A percentile compares a stretch with the other conserved stretches of the same genome.
phyloP scores from a whole-genome alignment of 2,888 invertebrate species.

The Drosophila testacea region DNA sequence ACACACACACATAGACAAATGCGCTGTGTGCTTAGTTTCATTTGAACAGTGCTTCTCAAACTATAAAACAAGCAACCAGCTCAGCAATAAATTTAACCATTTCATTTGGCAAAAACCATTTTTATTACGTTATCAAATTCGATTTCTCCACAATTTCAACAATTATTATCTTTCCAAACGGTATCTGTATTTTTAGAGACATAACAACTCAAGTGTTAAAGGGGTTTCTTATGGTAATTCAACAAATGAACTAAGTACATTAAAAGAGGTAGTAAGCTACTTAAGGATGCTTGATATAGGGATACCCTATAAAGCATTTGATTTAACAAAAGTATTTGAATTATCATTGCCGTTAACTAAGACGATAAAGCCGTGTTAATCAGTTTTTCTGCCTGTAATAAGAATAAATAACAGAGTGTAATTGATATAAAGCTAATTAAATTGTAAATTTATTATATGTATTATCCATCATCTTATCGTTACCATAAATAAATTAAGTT shows the following conservation, averaged over 20 bases:
- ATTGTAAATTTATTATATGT: no score
- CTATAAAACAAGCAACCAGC: slow-evolving; percentile 57
- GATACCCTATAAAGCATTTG: neutral
- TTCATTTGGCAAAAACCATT: slow-evolving; percentile 34
- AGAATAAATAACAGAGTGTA: no score
- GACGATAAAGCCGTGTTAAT: no score
- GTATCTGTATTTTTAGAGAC: neutral
- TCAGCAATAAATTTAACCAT: slow-evolving; percentile 37
- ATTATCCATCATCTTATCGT: no score
- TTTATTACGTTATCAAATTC: slow-evolving; percentile 21
- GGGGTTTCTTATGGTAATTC: slow-evolving; percentile 13
- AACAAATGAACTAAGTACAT: slow-evolving; percentile 7
- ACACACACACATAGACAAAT: slow-evolving; percentile 1
- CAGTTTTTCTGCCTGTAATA: no score
- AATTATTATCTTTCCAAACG: slow-evolving; percentile 4
- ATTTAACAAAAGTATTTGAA: no score
- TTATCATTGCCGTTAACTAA: no score
- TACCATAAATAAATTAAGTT: no score
- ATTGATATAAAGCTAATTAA: no score
- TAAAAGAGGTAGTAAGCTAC: neutral
- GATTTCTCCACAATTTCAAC: slow-evolving; percentile 23
- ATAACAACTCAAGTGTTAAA: slow-evolving; percentile 14
- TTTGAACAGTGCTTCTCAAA: slow-evolving; percentile 60
- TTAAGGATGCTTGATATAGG: neutral
- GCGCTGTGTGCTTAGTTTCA: slow-evolving; percentile 50